Base-by-base conservation (phyloP, 2,888 invertebrate species). In the Hypomecis punctinalis region DNA sequence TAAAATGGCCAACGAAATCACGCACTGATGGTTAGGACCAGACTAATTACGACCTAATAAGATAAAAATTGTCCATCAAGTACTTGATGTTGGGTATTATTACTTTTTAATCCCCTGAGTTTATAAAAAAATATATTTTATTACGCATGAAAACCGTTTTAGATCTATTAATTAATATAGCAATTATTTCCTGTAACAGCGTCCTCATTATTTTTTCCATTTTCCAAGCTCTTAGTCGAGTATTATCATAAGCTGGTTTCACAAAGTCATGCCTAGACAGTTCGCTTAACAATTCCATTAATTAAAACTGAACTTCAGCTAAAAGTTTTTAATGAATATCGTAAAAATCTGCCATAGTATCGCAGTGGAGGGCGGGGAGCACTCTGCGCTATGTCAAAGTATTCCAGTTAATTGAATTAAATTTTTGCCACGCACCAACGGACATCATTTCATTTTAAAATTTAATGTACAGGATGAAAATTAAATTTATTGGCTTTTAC, bases 321-420 rank as follows among this genome's bases (percentile, higher is more conserved):
- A 56, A 68, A 71, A 70, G 68, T 63, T 76, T 73, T 71, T 72
- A 76, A 77, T 80, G 71, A 76, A 74, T 77, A 78, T 77, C 65
- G 76, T 67, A 77, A 80, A 77, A 81, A 75, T 61, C 70, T 70
- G 70, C 67, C 69, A 66, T 66, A 73, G 69, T 70, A 69, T 69
- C 45, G 33, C 23, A 35, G 47, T 35, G 33, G 35, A 13, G 72
- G 61, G 63, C 59, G 65, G 54, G 54, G 61, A 71, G 72, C 58
- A 72, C 71, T 66, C 72, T 75, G 66, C 58, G 53, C 62, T 66
- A 53, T 59, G 51, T 53, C 49, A 71, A 73, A 79, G 73, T 72
- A 75, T 79, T 81, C 78, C 73, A 80, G 79, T 83, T 81, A 84
- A 83, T 79, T 78, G 69, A 83, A 83, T 83, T 80, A 80, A 79